These are phyloP conservation scores for Melanaphis sacchari DNA, from an alignment of 1,140 invertebrate genomes.

Conservation along the genomic window DNA sequence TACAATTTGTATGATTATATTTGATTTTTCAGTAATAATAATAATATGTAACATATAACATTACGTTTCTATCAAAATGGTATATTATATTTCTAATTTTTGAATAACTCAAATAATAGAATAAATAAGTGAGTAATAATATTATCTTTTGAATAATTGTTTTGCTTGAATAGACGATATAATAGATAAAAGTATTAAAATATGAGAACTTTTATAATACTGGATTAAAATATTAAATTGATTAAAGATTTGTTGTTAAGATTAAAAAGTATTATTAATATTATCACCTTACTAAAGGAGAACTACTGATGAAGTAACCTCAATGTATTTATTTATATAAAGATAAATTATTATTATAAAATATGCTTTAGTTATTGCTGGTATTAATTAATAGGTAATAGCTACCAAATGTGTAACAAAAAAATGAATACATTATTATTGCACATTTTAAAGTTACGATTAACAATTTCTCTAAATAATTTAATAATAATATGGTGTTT, in stretches of 20 bases:
- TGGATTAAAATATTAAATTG: slow-evolving; percentile 1
- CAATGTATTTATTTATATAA: neutral
- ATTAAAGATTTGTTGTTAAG: neutral
- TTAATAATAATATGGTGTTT: slow-evolving; percentile 8
- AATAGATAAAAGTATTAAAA: neutral
- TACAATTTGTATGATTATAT: slow-evolving; percentile 40
- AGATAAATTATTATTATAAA: neutral
- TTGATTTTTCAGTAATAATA: slow-evolving; percentile 12
- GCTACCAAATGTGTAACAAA: neutral
- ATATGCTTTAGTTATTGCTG: slow-evolving; percentile 33
- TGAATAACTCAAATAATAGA: slow-evolving; percentile 38
- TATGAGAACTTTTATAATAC: slow-evolving; percentile 43
- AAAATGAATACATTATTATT: slow-evolving; percentile 22
- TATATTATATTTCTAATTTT: neutral
- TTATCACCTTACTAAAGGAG: neutral
- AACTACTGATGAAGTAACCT: slow-evolving; percentile 19
- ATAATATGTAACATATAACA: neutral
- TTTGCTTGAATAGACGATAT: neutral
- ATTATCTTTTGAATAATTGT: neutral
- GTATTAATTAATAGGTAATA: neutral
- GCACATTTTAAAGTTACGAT: slow-evolving; percentile 31
- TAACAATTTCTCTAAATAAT: slow-evolving; percentile 22
- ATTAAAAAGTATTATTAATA: neutral
- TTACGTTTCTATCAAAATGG: neutral
- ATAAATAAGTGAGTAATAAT: neutral